A percentile compares a stretch with the other conserved stretches of the same genome.
These are phyloP conservation scores for Oxyruncus cristatus DNA, from an alignment of 2,113 vertebrate genomes.

Conservation along the genomic window DNA sequence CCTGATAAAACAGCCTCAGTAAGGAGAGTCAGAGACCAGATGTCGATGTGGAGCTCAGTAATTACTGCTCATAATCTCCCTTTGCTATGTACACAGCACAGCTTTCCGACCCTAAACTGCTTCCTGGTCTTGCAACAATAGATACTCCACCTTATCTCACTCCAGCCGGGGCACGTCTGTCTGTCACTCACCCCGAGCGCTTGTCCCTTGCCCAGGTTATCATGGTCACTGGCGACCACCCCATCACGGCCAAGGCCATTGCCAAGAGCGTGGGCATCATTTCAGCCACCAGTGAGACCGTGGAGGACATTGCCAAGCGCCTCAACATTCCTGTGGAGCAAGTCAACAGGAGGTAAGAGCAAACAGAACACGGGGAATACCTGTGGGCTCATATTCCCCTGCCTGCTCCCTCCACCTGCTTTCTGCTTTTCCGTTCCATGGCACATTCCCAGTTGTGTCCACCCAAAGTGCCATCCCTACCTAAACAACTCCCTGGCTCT, in stretches of 20 bases:
- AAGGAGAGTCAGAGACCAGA: background rate
- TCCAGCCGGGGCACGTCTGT: background rate
- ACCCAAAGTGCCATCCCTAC: background rate
- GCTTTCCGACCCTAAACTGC: background rate
- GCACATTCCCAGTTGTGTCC: rapidly evolving
- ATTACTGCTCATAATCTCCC: background rate
- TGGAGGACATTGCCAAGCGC: slow-evolving; percentile 81
- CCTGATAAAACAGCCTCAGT: background rate
- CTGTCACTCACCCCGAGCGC: background rate
- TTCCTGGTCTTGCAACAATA: background rate
- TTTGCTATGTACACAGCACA: background rate
- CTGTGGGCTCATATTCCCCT: background rate
- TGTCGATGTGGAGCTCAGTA: background rate
- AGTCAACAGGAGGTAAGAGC: slow-evolving; percentile 73
- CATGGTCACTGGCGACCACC: slow-evolving; percentile 83
- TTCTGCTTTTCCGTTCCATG: background rate
- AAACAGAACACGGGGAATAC: rapidly evolving
- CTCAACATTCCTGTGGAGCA: slow-evolving; percentile 74
- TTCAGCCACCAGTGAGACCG: slow-evolving; percentile 78
- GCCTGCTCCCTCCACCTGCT: background rate
- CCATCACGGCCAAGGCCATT: slow-evolving; percentile 83
- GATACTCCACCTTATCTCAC: background rate
- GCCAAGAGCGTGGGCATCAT: slow-evolving; percentile 82
- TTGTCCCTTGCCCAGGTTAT: slow-evolving; percentile 72
- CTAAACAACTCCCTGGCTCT: background rate